Base-by-base conservation (phyloP, 2,888 invertebrate species). In the Alcis repandata region DNA sequence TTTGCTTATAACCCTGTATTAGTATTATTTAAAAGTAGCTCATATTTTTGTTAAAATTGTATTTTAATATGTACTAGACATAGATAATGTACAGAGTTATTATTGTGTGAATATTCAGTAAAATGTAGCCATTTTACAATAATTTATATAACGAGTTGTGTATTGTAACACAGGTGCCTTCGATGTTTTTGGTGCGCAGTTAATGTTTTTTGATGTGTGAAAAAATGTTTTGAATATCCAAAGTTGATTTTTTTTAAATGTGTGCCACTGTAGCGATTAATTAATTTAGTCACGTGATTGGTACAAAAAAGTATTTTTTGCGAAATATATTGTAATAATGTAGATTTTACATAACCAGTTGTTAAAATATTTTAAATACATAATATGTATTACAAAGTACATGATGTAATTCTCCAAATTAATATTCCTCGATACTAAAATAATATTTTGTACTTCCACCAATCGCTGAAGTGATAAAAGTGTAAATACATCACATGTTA, bases 101-200 rank as follows among this genome's bases (percentile, higher is more conserved):
- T 59, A 63, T 65, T 57, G 66, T 36, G 68, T 68, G 63, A 70
- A 62, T 63, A 56, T 49, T 52, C 33, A 48, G 38, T 59, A 51
- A 56, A 66, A 8, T 63, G 32, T 63, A 69, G 69, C 72, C 69
- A 70, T 49, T 67, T 62, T 65, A 64, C 38, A 63, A 59, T 59
- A 59, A 49, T 58, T 53, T 63, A 65, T 60, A 43, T 46, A 60
- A 54, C 33, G 48, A 13, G 38, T 51, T 22, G n/a, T 27, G 43
- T 69, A 48, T 61, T 63, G 58, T 59, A 59, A 65, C 67, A 58
- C 68, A 72, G 83, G 85, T 85, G 85, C 85, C 85, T 82, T 85
- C 62, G 59, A 48, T 68, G 74, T 75, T 75, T 59, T 69, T 79
- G 83, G 82, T 84, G 85, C 84, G 65, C 68, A 65, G 66, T 72